Evolutionary conservation across 1,140 invertebrate genomes (phyloP), one percentile per base, ranked within the genome.

Genomic region (Diprion similis): DNA sequence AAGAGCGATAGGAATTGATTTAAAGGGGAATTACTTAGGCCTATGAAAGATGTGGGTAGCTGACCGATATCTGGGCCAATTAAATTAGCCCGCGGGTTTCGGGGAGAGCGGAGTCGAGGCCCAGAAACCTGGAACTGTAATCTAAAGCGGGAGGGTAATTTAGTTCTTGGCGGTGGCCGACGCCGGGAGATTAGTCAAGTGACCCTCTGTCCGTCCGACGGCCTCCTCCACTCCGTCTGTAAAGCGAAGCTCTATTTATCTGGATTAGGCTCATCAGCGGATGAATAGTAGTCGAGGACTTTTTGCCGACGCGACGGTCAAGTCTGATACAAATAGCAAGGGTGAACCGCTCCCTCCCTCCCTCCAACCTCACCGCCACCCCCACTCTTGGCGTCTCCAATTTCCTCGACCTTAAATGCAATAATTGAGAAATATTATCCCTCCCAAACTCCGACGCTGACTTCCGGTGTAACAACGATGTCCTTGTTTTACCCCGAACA

Each of bases 101-200:
- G 51, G n/a, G n/a, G 51, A 13, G 11, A 13, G 51, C n/a, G 51
- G 51, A 6, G 51, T 8, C 51, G 51, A 17, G 51, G 9, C 51
- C 51, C 51, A 15, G 51, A 68, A 68, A 18, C 66, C 66, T 68
- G 66, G 19, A 68, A 68, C 17, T 68, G 66, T 68, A 68, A 68
- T 68, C 66, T 68, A 68, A 68, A 68, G 66, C 66, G 19, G 11
- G 66, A 13, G 18, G 66, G 66, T 68, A 68, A 68, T 68, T 68
- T 68, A 68, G 11, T 68, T 68, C 66, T 68, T 68, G 37, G 66
- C 18, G 6, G 15, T 19, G 17, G 66, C 18, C 66, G 66, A 45
- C 66, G 18, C 17, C 37, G 66, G 66, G 19, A 68, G 66, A 68
- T 68, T 68, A 68, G 66, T 68, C 66, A 68, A 68, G 66, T 45